Evolutionary conservation across 2,888 invertebrate genomes (phyloP), one percentile per base, ranked within the genome.

Genomic region (Callosobruchus maculatus): DNA sequence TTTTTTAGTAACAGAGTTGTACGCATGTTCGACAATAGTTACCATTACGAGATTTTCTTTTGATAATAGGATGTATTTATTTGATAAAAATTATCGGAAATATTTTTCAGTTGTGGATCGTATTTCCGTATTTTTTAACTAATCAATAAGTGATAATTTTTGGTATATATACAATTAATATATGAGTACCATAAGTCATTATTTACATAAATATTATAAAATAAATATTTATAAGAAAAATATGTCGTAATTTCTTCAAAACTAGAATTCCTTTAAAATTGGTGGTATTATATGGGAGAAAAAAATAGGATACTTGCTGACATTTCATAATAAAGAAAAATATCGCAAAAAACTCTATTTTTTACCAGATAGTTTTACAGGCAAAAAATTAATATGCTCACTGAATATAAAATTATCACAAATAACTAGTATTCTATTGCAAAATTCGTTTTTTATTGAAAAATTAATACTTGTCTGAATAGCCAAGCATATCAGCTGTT

Each of bases 21-120:
- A 77, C 81, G 80, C 79, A 81, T 80, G 79, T 78, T 77, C 77
- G 81, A 81, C 81, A 82, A 81, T 82, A 82, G 81, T 81, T 82
- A 82, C 82, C 81, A 81, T 77, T 77, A 74, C 75, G 77, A 79
- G 76, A 78, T 78, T 77, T 77, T 76, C 49, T 49, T 49, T 49
- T 49, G 9, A 49, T 73, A 74, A 75, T 76, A 74, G 30, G 66
- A 72, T 71, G 67, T 74, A 76, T 72, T 49, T 71, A 75, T 73
- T 73, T 76, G 67, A 74, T 77, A 68, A 76, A 77, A 71, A 70
- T 22, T 75, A 68, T 68, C 31, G 69, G 26, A 71, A 75, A 73
- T 73, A 72, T 77, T 75, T 74, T 21, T 74, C 67, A 21, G 31
- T 21, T 26, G 72, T 75, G 72, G 73, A 71, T 74, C 70, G 72